These are phyloP conservation scores for Ectemnius lituratus DNA, from an alignment of 2,888 invertebrate genomes.

Conservation along the genomic window DNA sequence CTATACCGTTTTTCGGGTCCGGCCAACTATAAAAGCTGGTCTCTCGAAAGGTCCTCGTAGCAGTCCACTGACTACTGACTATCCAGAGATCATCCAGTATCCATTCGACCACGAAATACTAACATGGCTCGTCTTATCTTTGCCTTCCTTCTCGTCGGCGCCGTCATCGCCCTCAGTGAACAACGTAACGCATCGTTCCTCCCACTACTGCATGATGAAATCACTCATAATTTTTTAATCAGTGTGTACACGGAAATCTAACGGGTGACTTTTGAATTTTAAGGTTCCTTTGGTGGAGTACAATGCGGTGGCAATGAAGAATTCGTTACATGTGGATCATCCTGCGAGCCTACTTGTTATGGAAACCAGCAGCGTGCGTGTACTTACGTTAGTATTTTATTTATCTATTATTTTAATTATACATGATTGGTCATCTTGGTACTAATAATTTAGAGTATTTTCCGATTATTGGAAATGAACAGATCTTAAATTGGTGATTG, in stretches of 20 bases:
- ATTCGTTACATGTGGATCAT: constrained; percentile 29
- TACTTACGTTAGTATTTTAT: constrained; percentile 28
- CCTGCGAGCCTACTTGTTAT: constrained; percentile 33
- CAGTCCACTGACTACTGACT: no score
- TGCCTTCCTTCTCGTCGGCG: constrained; percentile 12
- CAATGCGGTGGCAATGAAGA: constrained; percentile 33
- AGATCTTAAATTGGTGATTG: background rate
- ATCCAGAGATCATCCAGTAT: no score
- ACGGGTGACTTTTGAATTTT: background rate
- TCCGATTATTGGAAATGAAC: background rate
- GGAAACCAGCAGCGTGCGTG: background rate
- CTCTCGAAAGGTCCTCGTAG: no score
- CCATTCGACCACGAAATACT: background rate
- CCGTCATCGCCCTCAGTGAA: constrained; percentile 16
- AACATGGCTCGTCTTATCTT: constrained; percentile 21
- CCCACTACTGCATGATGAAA: no score
- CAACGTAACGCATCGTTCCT: background rate
- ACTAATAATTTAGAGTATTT: background rate
- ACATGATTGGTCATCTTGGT: background rate
- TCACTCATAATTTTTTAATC: no score
- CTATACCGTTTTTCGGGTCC: no score
- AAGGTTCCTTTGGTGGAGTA: constrained; percentile 18
- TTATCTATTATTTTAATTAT: background rate
- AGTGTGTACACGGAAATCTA: background rate
- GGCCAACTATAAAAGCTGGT: no score